Base-by-base conservation (phyloP, 1,140 invertebrate genomes). In the Drosophila lini region DNA sequence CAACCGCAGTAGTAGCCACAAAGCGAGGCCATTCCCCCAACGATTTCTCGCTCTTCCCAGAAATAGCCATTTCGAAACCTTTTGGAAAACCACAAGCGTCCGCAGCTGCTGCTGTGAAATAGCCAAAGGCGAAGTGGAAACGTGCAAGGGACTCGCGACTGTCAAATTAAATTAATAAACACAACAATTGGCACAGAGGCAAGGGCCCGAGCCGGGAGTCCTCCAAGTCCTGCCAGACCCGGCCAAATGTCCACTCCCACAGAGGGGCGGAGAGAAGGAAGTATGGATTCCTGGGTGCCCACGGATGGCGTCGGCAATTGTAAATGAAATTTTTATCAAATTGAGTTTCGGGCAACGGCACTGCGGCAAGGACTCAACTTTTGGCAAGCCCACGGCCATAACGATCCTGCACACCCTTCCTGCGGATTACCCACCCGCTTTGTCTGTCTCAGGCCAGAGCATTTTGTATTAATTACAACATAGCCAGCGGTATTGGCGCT, bases 91-190 rank as follows among this genome's bases (percentile, higher is more conserved):
- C 76, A 52, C 70, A 89, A 70, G 52, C 75, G 73, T 68, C 64
- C 61, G 71, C 83, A 89, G 80, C 80, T 83, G 77, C 56, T 82
- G 45, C 56, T 82, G 45, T 50, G 64, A 55, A 69, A 58, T 58
- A 70, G 78, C 78, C 75, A 53, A 60, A 62, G 80, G 83, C 80
- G 34, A 56, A 36, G 70, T 68, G 63, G 74, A 63, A 76, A 64
- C 81, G 81, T 82, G 78, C 58, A 62, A 38, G 47, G 52, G 19
- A 65, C 53, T 67, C 62, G 84, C 84, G 84, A 89, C 80, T 84
- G 74, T 81, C 84, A 89, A 88, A 89, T 88, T 84, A 88, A 88
- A 88, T 88, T 88, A 88, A 88, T 88, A 88, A 88, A 88, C 84
- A 88, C 84, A 88, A 88, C 84, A 88, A 88, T 88, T 81, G 83